phyloP scores from a whole-genome alignment of 1,140 invertebrate species.

The Schmidtea mediterranea region DNA sequence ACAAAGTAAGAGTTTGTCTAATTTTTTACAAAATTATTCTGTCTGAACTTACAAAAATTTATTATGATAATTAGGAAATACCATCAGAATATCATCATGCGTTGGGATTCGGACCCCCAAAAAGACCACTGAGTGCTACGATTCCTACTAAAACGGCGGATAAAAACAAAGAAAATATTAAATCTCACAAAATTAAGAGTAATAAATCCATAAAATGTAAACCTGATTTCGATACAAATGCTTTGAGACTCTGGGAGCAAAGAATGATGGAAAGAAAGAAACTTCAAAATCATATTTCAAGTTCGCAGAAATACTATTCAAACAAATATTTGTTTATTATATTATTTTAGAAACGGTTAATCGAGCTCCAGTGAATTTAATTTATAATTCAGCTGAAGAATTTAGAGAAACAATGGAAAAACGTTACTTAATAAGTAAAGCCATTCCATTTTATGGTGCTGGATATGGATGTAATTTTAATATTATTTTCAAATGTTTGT shows the following conservation, averaged over 20 bases:
- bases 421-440: constrained; percentile 21
- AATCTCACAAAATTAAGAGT: too few relatives aligned
- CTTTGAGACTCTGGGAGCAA: constrained; percentile 21
- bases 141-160: too few relatives aligned
- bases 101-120: too few relatives aligned
- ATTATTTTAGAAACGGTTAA: constrained; percentile 17
- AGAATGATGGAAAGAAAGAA: constrained; percentile 22
- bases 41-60: too few relatives aligned
- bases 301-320: constrained; percentile 12
- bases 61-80: too few relatives aligned
- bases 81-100: too few relatives aligned
- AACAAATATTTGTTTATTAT: neutral
- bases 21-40: too few relatives aligned
- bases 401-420: constrained; percentile 17
- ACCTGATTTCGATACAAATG: constrained; percentile 14
- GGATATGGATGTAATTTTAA: constrained; percentile 24
- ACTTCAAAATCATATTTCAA: constrained; percentile 23
- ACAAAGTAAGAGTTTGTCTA: too few relatives aligned
- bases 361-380: constrained; percentile 18
- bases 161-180: too few relatives aligned
- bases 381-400: constrained; percentile 22
- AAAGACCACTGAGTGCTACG: too few relatives aligned
- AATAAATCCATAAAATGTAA: neutral
- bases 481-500: neutral
- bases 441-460: constrained; percentile 19